Evolutionary conservation across 1,140 invertebrate genomes (phyloP), one percentile per base, ranked within the genome.

Genomic region (Hylaeus anthracinus): DNA sequence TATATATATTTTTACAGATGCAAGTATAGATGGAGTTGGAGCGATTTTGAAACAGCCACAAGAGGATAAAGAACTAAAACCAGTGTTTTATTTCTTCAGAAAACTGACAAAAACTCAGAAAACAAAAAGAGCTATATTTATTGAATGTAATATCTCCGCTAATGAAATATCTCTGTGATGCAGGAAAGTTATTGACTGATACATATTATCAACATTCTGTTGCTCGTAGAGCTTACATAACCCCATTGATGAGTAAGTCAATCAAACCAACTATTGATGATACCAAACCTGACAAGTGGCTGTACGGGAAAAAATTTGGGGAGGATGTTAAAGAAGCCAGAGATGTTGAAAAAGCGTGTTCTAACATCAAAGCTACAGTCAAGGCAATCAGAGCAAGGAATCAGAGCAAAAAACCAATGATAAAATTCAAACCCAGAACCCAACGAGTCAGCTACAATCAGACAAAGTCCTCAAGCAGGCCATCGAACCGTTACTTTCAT

Each of bases 21-120:
- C 73, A 37, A 65, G 58, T 4, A 9, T 66, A 6, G 0, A 76
- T 53, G 73, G 66, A 12, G 48, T 81, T 0, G 79, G 72, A 12
- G 79, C 79, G 43, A 15, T 81, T 2, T 39, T 81, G 10, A 81
- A 81, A 70, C 72, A 81, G 37, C 12, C 3, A 45, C 66, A 81
- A 56, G 0, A 3, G 4, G 37, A 81, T 48, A 39, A 39, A 26
- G 58, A 56, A 45, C 5, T 61, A 37, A 67, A 70, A 71, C 67
- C 72, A 15, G 65, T 69, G 14, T 43, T 58, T 37, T 70, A 66
- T 43, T 69, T 73, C 51, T 58, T 41, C 41, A 74, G 51, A 41
- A 74, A 72, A 58, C 9, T 73, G 26, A 84, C 43, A 8, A 45
- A 65, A 39, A 2, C n/a, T 15, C 72, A 76, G 53, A 76, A 71